Conservation (phyloP, 1,140 invertebrate species). For the Wasmannia auropunctata region DNA sequence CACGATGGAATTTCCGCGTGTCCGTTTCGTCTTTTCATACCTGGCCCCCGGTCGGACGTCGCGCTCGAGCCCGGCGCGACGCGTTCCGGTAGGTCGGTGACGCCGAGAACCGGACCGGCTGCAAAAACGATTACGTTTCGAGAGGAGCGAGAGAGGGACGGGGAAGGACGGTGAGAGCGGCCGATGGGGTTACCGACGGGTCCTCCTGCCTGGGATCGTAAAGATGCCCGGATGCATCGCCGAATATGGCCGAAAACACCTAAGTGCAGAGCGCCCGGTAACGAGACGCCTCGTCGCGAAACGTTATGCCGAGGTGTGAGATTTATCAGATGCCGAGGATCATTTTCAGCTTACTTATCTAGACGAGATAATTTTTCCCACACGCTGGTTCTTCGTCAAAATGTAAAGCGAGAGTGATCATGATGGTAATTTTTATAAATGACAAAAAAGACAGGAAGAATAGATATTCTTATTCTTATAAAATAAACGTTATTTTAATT, state of each 20-base stretch:
- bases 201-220: conserved; percentile 26
- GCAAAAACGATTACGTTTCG: conserved; percentile 71
- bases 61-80: conserved; percentile 60
- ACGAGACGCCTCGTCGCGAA: conserved; percentile 16
- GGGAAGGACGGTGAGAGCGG: conserved; percentile 11
- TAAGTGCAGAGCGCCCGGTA: conserved; percentile 42
- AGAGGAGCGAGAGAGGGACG: conserved; percentile 2
- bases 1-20: conserved; percentile 6
- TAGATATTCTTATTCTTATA: background rate
- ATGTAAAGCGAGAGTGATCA: background rate
- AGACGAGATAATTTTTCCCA: background rate
- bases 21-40: conserved; percentile 60
- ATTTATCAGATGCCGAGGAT: background rate
- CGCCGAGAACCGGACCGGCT: conserved; percentile 67
- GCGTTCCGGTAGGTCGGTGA: conserved; percentile 73
- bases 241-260: conserved; percentile 43
- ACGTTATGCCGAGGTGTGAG: background rate
- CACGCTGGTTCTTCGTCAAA: background rate
- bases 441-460: background rate
- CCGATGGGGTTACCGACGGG: conserved; percentile 35
- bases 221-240: conserved; percentile 13
- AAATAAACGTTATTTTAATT: background rate
- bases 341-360: background rate
- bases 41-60: conserved; percentile 65
- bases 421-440: background rate